Conservation (phyloP, 2,888 invertebrate genomes). For the Himalopsyche japonica region DNA sequence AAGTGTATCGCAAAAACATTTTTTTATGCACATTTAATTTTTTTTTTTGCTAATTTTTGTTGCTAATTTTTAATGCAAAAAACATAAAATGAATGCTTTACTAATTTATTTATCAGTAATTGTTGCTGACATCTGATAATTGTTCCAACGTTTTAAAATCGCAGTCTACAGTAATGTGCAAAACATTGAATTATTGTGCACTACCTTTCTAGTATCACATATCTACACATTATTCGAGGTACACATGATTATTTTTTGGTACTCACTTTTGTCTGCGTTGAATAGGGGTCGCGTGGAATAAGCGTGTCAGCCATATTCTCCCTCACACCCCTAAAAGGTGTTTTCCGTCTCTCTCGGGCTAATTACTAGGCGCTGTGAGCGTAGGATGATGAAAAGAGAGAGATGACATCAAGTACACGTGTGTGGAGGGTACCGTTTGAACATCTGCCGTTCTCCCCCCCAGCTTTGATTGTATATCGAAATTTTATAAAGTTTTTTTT, state of each 20-base stretch:
- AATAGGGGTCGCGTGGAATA: constrained; percentile 37
- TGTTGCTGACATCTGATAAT: neutral
- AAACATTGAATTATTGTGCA: constrained; percentile 5
- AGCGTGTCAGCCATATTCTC: constrained; percentile 29
- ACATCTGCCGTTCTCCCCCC: constrained; percentile 34
- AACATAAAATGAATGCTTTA: no score
- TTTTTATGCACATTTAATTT: no score
- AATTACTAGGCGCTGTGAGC: neutral
- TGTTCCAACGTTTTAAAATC: neutral
- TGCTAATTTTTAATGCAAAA: no score
- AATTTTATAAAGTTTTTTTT: constrained; percentile 32
- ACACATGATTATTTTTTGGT: constrained; percentile 23
- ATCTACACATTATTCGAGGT: constrained; percentile 30
- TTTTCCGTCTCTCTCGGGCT: neutral
- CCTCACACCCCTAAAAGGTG: constrained; percentile 1
- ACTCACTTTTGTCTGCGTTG: constrained; percentile 25
- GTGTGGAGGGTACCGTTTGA: constrained; percentile 18
- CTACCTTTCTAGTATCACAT: constrained; percentile 20
- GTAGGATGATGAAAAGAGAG: constrained; percentile 8
- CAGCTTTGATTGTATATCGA: constrained; percentile 14
- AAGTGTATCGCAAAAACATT: no score
- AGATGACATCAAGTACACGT: constrained; percentile 20
- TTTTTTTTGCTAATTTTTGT: no score
- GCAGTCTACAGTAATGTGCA: constrained; percentile 6
- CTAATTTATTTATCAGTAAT: no score